Base-by-base conservation (phyloP, 2,797 vertebrate genomes). In the Orestias chungarensis region DNA sequence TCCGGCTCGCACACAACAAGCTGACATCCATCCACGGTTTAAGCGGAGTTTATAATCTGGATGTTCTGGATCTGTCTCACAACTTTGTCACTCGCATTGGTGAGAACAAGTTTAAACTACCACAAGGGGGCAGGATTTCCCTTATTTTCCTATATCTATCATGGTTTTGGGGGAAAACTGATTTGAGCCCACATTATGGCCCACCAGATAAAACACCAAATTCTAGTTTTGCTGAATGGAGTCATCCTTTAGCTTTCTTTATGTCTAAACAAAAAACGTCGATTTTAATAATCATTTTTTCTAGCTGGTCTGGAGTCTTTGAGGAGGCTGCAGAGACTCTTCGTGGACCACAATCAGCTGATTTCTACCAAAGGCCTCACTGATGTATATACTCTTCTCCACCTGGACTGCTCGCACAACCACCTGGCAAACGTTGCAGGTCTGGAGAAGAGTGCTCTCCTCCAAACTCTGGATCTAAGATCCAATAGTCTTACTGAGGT, bases 401-500 rank as follows among this genome's bases (percentile, higher is more conserved):
- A 97, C 84, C 88, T 99, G 75, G 95, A 96, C 90, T 97, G 95
- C 81, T 97, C 97, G 11, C 92, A 96, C 90, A 99, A 99, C 92
- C 94, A 98, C 87, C 95, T 99, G 76, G 91, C 86, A 27, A 79
- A 85, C 0, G 75, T 96, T 77, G 95, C 97, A 79, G 96, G 94
- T 66, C 94, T 98, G 89, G 95, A 96, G 87, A 95, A 94, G 80
- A 96, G 93, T 73, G 95, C 93, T 67, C 93, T 99, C 42, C 96
- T 99, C 38, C 93, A 93, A 67, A 94, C 93, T 23, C 87, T 99
- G 87, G 96, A 96, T 76, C 92, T 98, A 82, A 95, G 94, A 59
- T 94, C 95, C 87, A 99, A 99, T 93, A 95, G 93, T 74, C 93
- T 99, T n/a, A 93, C 89, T 71, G 94, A 98, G 96, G 97, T 99